Base-by-base conservation (phyloP, 2,113 vertebrate species). In the Nipponia nippon region DNA sequence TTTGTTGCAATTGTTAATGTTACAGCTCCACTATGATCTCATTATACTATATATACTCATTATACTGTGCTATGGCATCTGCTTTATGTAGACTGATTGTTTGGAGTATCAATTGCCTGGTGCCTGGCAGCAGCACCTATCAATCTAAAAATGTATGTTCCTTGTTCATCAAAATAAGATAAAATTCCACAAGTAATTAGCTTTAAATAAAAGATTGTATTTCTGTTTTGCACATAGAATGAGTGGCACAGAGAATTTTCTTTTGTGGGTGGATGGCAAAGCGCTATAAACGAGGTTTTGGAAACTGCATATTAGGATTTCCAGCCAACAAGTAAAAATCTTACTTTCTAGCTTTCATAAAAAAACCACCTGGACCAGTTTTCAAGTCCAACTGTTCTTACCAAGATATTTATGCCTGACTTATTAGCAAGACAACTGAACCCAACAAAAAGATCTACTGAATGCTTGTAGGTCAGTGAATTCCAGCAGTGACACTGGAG, bases 381-480 rank as follows among this genome's bases (percentile, higher is more conserved):
- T 85, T 63, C 61, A 93, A 85, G 23, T 80, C n/a, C 36, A 53
- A 0, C 12, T 52, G 5, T 36, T 91, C 84, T 83, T 76, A 18
- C 12, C 1, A 52, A 71, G 20, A 9, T 50, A 58, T 79, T 61
- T 85, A 16, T 69, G 36, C 13, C 76, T 77, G 53, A 65, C 6
- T 40, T 78, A n/a, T 4, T 30, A 62, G 21, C 0, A 0, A 62
- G 32, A 82, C 9, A 71, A 9, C 8, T 42, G 18, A 66, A 50
- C 17, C 11, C 19, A 27, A 10, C 4, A 46, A 52, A 85, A 86
- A 72, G 6, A 29, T 78, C 5, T 62, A 22, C 44, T 53, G 27
- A 32, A 25, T 71, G 17, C 27, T n/a, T 55, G 56, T 22, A 10
- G 4, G 32, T 78, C n/a, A 30, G 19, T 53, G 32, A 67, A 67